Conservation (phyloP, 2,797 vertebrate species). For the Ciconia nigra region DNA sequence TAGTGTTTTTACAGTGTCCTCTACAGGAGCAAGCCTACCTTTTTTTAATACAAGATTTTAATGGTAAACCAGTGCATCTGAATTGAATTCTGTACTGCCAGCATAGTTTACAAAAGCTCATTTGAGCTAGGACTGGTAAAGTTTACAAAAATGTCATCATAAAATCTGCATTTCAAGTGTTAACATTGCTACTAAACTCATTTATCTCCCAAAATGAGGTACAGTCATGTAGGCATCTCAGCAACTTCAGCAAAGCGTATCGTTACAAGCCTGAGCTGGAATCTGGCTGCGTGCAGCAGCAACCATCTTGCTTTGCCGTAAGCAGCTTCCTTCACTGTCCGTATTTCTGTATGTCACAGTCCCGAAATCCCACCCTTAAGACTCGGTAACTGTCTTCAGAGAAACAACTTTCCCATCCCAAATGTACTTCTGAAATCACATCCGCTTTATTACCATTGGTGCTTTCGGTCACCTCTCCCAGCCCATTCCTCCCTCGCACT, state of each 20-base stretch:
- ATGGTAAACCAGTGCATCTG: background rate
- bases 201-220: background rate
- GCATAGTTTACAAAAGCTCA: background rate
- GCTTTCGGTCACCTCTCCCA: background rate
- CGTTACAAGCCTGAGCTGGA: background rate
- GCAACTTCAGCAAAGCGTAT: background rate
- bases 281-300: background rate
- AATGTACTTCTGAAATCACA: background rate
- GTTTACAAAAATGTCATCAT: background rate
- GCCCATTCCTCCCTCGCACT: background rate
- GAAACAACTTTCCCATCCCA: background rate
- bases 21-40: background rate
- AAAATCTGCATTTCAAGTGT: background rate
- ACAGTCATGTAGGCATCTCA: background rate
- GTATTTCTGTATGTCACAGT: rapidly evolving
- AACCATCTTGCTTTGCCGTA: background rate
- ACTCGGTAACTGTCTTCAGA: background rate
- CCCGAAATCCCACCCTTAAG: background rate
- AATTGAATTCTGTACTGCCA: background rate
- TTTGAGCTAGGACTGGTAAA: background rate
- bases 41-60: background rate
- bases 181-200: background rate
- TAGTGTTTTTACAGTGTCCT: constrained; percentile 6
- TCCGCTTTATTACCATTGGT: background rate
- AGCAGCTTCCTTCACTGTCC: background rate